These are phyloP conservation scores for Muntiacus muntjak DNA, from an alignment of 2,113 vertebrate genomes.

Conservation along the genomic window DNA sequence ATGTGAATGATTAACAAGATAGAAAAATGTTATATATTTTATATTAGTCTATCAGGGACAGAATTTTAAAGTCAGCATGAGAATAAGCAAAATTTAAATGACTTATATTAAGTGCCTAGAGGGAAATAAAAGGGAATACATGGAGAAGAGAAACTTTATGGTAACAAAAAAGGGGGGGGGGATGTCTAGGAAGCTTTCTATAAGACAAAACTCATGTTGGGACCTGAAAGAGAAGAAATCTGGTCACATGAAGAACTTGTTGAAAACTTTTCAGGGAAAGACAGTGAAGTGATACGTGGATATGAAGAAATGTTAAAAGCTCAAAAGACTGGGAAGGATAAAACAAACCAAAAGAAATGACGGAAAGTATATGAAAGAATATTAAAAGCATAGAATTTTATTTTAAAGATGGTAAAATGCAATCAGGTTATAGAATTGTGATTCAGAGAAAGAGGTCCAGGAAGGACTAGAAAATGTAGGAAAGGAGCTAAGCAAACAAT, in stretches of 20 bases:
- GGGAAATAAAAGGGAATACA: neutral
- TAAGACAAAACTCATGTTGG: neutral
- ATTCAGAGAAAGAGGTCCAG: too few species aligned
- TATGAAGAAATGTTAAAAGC: too few species aligned
- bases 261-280: neutral
- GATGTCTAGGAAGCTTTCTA: neutral
- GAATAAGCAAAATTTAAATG: neutral
- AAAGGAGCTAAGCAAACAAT: too few species aligned
- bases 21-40: neutral
- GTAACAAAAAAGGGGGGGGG: neutral
- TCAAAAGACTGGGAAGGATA: too few species aligned
- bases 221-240: neutral
- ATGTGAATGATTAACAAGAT: neutral
- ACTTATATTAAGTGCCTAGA: neutral
- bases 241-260: neutral
- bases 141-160: neutral
- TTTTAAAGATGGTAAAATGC: too few species aligned
- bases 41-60: neutral
- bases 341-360: too few species aligned
- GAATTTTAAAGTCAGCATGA: neutral
- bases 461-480: too few species aligned
- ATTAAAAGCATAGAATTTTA: too few species aligned
- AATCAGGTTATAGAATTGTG: too few species aligned
- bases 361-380: too few species aligned
- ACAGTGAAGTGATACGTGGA: too few species aligned